A percentile compares a stretch with the other conserved stretches of the same genome.
Evolutionary conservation across 2,113 vertebrate genomes (phyloP).

Genomic region (Callospermophilus lateralis): DNA sequence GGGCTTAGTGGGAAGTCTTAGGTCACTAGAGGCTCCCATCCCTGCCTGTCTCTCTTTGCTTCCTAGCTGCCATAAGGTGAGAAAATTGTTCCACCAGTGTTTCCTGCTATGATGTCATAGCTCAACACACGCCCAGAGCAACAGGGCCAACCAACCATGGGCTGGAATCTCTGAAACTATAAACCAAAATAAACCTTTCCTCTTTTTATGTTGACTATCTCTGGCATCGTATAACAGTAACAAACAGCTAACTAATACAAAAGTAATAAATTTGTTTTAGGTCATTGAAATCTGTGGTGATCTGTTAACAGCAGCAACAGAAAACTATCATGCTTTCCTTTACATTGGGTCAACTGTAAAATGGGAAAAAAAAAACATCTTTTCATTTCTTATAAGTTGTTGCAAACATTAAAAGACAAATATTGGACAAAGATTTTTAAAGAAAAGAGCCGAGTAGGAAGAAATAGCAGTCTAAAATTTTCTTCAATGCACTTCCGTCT

Average conservation of each 20-base stretch:
- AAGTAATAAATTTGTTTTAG: slow-evolving; percentile 40
- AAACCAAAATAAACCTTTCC: not conserved
- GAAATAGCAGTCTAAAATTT: slow-evolving; percentile 36
- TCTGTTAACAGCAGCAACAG: not conserved
- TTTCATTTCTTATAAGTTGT: slow-evolving; percentile 25
- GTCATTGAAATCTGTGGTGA: not conserved
- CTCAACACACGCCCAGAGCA: not conserved
- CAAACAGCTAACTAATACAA: not conserved
- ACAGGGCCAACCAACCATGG: not conserved
- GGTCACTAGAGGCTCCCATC: not conserved
- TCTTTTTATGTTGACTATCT: not conserved
- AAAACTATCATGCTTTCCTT: slow-evolving; percentile 19
- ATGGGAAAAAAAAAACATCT: not conserved
- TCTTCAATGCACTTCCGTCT: slow-evolving; percentile 41
- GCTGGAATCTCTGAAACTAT: not conserved
- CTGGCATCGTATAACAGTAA: not conserved
- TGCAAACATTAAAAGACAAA: slow-evolving; percentile 26
- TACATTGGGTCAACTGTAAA: not conserved
- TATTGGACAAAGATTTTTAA: not conserved
- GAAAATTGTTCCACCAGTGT: not conserved
- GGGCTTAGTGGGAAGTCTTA: not conserved
- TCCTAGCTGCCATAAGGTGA: not conserved
- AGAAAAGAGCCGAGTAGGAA: not conserved
- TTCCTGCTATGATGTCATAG: not conserved
- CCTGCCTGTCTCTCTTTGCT: not conserved